phyloP scores from a whole-genome alignment of 1,140 invertebrate species.

The Samia ricini region DNA sequence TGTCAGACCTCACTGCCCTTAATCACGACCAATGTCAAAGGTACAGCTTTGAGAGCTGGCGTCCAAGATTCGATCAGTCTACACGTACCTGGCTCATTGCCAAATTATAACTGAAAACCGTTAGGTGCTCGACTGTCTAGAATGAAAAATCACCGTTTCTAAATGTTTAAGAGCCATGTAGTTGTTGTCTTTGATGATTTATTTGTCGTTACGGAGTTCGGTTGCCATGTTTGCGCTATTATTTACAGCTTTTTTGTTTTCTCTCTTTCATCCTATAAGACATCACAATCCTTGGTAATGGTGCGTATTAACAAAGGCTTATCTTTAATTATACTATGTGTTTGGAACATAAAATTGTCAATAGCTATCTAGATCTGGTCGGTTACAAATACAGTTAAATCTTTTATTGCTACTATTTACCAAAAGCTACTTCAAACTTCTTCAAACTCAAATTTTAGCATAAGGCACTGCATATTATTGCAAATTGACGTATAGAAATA shows the following conservation, averaged over 20 bases:
- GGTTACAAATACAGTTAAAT: too few species aligned
- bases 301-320: too few species aligned
- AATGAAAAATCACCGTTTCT: not conserved
- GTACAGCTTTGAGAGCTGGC: not conserved
- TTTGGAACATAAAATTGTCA: too few species aligned
- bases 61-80: not conserved
- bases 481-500: too few species aligned
- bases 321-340: too few species aligned
- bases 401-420: too few species aligned
- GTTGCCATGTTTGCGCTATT: not conserved
- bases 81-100: not conserved
- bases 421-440: too few species aligned
- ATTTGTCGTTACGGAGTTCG: not conserved
- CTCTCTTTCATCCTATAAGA: not conserved
- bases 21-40: not conserved
- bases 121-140: not conserved
- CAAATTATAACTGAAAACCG: not conserved
- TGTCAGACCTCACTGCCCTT: not conserved
- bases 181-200: not conserved
- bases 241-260: not conserved
- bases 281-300: not conserved
- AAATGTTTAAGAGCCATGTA: not conserved
- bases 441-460: too few species aligned
- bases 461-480: too few species aligned
- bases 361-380: too few species aligned